Evolutionary conservation across 2,113 vertebrate genomes (phyloP).

Genomic region (Forbesichthys papilliferus): DNA sequence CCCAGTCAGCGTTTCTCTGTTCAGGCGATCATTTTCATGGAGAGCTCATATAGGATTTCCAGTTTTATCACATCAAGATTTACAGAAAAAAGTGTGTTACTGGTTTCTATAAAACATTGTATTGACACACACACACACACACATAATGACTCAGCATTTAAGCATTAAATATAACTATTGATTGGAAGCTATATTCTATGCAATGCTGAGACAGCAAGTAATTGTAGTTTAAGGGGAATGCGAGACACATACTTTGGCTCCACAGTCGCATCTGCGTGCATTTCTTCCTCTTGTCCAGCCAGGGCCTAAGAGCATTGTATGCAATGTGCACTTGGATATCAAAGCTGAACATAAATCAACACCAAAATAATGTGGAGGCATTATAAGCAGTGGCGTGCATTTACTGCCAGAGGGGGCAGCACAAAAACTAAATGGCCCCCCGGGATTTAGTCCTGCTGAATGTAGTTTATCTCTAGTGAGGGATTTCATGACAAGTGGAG

Average conservation of each 20-base stretch:
- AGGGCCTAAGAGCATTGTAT: slow-evolving; percentile 63
- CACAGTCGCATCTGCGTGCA: slow-evolving; percentile 78
- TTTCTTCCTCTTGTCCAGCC: slow-evolving; percentile 71
- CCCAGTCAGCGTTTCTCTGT: slow-evolving; percentile 77
- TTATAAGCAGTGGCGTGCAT: neutral
- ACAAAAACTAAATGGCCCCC: too few species aligned
- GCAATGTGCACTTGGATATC: slow-evolving; percentile 13
- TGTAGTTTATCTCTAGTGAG: too few species aligned
- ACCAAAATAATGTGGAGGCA: neutral
- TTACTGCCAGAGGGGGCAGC: too few species aligned
- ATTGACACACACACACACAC: neutral
- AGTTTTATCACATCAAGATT: too few species aligned
- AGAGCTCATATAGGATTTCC: too few species aligned
- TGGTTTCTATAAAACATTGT: too few species aligned
- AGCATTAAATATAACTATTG: neutral
- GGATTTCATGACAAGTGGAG: too few species aligned
- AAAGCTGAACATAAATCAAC: slow-evolving; percentile 11
- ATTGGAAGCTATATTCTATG: neutral
- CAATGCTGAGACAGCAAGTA: neutral
- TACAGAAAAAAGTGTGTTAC: too few species aligned
- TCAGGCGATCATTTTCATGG: too few species aligned
- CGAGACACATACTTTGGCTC: slow-evolving; percentile 81
- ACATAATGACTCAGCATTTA: neutral
- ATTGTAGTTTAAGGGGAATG: neutral
- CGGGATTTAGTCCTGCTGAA: too few species aligned